These are phyloP conservation scores for Cryptotermes secundus DNA, from an alignment of 1,140 invertebrate species.

Conservation along the genomic window DNA sequence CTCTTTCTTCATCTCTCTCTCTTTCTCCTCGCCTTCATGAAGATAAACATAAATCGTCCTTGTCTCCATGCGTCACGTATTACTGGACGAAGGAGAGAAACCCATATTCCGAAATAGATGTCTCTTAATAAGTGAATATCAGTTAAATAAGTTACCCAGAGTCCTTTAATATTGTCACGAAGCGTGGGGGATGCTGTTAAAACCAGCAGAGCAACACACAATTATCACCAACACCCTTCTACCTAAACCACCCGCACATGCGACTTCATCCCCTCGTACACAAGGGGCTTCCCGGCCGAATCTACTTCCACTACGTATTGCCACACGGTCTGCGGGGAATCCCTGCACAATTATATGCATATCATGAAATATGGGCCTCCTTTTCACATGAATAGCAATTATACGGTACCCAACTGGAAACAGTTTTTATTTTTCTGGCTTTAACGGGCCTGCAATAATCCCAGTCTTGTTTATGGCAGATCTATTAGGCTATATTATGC, in stretches of 20 bases:
- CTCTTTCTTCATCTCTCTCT: no score
- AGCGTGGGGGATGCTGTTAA: not conserved
- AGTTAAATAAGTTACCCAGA: no score
- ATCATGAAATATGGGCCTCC: slow-evolving; percentile 32
- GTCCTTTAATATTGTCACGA: no score
- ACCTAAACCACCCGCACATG: no score
- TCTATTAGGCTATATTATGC: slow-evolving; percentile 36
- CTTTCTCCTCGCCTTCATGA: no score
- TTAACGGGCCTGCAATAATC: slow-evolving; percentile 28
- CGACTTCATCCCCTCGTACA: not conserved
- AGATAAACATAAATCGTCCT: no score
- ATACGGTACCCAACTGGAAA: slow-evolving; percentile 27
- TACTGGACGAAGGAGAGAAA: no score
- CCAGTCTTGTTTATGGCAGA: slow-evolving; percentile 34
- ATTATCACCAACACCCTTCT: not conserved
- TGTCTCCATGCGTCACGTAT: no score
- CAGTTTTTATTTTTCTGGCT: slow-evolving; percentile 16
- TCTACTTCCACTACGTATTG: not conserved
- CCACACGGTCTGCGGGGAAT: slow-evolving; percentile 2
- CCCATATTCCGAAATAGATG: no score
- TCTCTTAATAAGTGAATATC: no score
- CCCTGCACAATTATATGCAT: slow-evolving; percentile 31
- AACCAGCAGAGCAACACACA: not conserved
- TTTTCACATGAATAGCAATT: slow-evolving; percentile 34
- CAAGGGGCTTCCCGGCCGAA: not conserved